A percentile compares a stretch with the other conserved stretches of the same genome.
Evolutionary conservation across 2,888 invertebrate genomes (phyloP).

Genomic region (Palloptera scutellata): DNA sequence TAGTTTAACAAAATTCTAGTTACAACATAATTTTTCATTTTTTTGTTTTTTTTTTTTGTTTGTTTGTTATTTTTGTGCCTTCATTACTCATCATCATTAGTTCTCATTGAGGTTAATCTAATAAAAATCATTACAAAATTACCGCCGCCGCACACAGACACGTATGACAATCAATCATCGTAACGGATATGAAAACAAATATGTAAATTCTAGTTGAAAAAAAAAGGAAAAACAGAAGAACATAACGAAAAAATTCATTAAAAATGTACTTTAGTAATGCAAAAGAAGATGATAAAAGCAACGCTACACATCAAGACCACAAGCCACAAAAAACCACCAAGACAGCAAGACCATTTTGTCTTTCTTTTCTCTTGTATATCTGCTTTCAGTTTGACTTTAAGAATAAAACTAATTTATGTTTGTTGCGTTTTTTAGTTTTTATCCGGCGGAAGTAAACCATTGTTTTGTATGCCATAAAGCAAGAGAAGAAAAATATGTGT

Average conservation of each 20-base stretch:
- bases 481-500: conserved; percentile 7
- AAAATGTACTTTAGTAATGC: neutral
- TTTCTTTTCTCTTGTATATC: neutral
- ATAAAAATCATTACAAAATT: neutral
- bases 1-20: too few species aligned
- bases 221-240: too few species aligned
- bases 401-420: neutral
- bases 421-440: conserved; percentile 33
- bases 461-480: conserved; percentile 23
- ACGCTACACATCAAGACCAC: neutral
- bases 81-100: neutral
- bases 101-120: neutral
- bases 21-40: too few species aligned
- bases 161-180: conserved; percentile 6
- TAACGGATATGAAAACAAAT: neutral
- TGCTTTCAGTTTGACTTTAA: neutral
- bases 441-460: conserved; percentile 57
- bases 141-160: neutral
- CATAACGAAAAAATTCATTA: too few species aligned
- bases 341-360: neutral
- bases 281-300: neutral
- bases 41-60: neutral
- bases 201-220: too few species aligned
- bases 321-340: neutral
- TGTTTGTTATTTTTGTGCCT: neutral